Evolutionary conservation across 2,888 invertebrate species (phyloP).

Genomic region (Bembecia ichneumoniformis): DNA sequence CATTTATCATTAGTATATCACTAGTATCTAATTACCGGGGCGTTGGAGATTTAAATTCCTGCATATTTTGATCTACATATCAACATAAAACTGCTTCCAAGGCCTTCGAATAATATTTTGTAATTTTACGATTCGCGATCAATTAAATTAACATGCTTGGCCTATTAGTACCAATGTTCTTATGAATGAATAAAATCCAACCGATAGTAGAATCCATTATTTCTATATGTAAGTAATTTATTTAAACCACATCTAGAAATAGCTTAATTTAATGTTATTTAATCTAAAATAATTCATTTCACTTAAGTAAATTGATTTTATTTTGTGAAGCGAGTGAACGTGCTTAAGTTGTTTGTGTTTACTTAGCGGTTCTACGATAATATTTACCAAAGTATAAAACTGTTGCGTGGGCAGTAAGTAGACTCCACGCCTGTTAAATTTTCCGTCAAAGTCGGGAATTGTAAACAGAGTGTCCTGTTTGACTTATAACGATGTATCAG

Average conservation of each 20-base stretch:
- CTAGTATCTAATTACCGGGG: constrained; percentile 51
- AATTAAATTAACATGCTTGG: no score
- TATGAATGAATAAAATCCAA: no score
- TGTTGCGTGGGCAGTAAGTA: constrained; percentile 1
- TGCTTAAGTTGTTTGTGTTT: not conserved
- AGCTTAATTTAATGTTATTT: no score
- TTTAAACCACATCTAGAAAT: no score
- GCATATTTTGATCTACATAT: constrained; percentile 18
- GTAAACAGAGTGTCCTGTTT: constrained; percentile 11
- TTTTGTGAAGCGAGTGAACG: not conserved
- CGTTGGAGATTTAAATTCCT: constrained; percentile 30
- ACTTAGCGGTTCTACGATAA: constrained; percentile 1
- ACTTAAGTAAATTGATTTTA: not conserved
- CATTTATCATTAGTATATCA: constrained; percentile 11
- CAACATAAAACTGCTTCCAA: not conserved
- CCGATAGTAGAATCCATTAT: no score
- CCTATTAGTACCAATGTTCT: no score
- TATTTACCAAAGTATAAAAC: constrained; percentile 4
- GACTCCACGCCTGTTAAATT: constrained; percentile 11
- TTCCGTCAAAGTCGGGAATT: constrained; percentile 5
- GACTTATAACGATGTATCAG: constrained; percentile 10
- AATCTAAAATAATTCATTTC: constrained; percentile 1
- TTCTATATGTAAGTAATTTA: no score
- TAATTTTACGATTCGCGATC: no score
- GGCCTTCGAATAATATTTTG: no score